Conservation (phyloP, 2,797 vertebrate species). For the Enteromius argenteus region DNA sequence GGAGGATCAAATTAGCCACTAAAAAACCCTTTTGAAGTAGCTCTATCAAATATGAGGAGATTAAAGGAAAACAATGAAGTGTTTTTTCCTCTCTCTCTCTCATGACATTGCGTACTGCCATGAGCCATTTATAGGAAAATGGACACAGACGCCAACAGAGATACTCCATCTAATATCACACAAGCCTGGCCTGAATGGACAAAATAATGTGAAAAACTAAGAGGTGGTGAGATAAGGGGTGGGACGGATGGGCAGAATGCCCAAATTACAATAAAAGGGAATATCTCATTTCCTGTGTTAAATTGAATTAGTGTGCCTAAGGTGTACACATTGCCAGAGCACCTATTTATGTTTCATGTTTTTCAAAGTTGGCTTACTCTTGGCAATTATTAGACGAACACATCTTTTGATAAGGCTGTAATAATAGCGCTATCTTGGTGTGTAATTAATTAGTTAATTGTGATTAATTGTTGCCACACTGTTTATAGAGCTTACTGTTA, state of each 20-base stretch:
- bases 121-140: slow-evolving; percentile 62
- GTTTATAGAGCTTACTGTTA: background rate
- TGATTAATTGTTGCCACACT: background rate
- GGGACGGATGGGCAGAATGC: slow-evolving; percentile 40
- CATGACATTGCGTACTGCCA: slow-evolving; percentile 71
- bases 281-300: slow-evolving; percentile 74
- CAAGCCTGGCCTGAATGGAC: background rate
- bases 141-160: background rate
- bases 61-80: slow-evolving; percentile 75
- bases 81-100: slow-evolving; percentile 63
- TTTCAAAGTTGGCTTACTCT: slow-evolving; percentile 71
- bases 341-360: slow-evolving; percentile 73
- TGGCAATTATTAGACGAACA: slow-evolving; percentile 72
- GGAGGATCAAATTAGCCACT: slow-evolving; percentile 77
- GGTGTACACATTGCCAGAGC: slow-evolving; percentile 70
- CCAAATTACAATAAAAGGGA: slow-evolving; percentile 77
- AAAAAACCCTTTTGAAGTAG: slow-evolving; percentile 76
- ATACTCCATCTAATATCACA: slow-evolving; percentile 15
- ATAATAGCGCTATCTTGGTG: slow-evolving; percentile 54
- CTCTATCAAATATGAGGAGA: slow-evolving; percentile 76
- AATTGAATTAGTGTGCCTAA: slow-evolving; percentile 72
- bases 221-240: slow-evolving; percentile 13
- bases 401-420: slow-evolving; percentile 48
- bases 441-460: slow-evolving; percentile 66
- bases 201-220: slow-evolving; percentile 4